Conservation (phyloP, 2,113 vertebrate species). For the Solea senegalensis region DNA sequence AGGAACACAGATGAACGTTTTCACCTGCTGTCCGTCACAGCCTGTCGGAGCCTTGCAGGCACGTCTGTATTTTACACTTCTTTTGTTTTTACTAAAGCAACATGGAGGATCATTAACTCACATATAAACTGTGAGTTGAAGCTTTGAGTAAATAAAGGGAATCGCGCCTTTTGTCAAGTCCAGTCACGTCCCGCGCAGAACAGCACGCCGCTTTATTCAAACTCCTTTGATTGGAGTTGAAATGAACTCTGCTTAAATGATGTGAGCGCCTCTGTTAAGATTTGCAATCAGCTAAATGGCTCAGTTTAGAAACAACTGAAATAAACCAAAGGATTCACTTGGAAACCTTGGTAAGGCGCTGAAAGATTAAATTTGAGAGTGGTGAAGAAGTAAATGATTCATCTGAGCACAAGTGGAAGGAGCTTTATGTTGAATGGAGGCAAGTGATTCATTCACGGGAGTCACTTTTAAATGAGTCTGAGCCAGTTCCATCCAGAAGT, state of each 20-base stretch:
- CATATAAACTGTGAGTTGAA: conserved; percentile 16
- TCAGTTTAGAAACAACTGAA: conserved; percentile 63
- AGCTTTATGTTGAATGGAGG: conserved; percentile 64
- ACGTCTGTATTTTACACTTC: conserved; percentile 20
- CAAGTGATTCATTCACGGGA: conserved; percentile 69
- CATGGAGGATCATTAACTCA: conserved; percentile 25
- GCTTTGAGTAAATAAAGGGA: conserved; percentile 36
- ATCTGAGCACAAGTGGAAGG: conserved; percentile 58
- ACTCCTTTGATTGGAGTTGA: conserved; percentile 61
- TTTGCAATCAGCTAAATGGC: conserved; percentile 67
- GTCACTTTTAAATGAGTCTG: conserved; percentile 50
- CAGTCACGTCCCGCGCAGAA: conserved; percentile 40
- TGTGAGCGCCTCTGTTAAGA: conserved; percentile 48
- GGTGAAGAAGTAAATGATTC: conserved; percentile 60
- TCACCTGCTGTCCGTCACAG: conserved; percentile 48
- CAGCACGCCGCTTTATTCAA: conserved; percentile 25
- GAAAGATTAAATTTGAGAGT: conserved; percentile 46
- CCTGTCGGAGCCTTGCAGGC: conserved; percentile 22
- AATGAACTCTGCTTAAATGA: conserved; percentile 67
- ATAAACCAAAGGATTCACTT: conserved; percentile 67
- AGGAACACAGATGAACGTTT: conserved; percentile 34
- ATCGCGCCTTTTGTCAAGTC: conserved; percentile 34
- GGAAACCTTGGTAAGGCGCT: conserved; percentile 24
- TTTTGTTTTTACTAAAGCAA: conserved; percentile 50
- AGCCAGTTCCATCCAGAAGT: conserved; percentile 60